phyloP scores from a whole-genome alignment of 2,797 vertebrate species.

The Scyliorhinus canicula region DNA sequence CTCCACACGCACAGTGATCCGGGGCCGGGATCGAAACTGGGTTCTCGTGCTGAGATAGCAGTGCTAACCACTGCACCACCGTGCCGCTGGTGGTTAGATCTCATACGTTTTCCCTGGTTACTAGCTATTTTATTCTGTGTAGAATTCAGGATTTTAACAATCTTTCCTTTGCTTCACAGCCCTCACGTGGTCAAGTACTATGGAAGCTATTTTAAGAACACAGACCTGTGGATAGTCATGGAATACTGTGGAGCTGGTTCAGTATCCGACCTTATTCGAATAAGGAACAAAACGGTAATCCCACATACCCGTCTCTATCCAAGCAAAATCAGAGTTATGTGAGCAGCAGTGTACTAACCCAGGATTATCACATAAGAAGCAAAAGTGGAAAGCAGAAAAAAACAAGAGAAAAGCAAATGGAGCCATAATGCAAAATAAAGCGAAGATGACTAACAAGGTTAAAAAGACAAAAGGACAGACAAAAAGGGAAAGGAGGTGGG shows the following conservation, averaged over 20 bases:
- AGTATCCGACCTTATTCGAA: constrained; percentile 83
- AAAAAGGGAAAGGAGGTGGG: too few species aligned
- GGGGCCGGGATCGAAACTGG: too few species aligned
- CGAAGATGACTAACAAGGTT: too few species aligned
- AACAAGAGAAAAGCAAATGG: too few species aligned
- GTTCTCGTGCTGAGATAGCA: too few species aligned
- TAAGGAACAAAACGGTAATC: constrained; percentile 84
- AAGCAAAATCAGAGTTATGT: not conserved
- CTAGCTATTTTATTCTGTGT: not conserved
- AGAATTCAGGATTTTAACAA: not conserved
- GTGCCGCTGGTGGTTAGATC: not conserved
- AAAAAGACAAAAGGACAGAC: too few species aligned
- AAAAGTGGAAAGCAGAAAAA: too few species aligned
- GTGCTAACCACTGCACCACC: too few species aligned
- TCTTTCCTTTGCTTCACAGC: constrained; percentile 50
- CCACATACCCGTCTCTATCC: not conserved
- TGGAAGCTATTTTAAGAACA: constrained; percentile 95
- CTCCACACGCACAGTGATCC: too few species aligned
- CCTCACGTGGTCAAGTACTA: constrained; percentile 83
- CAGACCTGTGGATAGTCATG: constrained; percentile 94
- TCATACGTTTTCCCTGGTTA: not conserved
- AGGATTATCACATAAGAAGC: not conserved
- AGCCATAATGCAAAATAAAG: too few species aligned
- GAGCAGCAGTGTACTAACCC: not conserved
- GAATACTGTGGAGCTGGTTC: constrained; percentile 91